A percentile compares a stretch with the other conserved stretches of the same genome.
phyloP scores from a whole-genome alignment of 2,797 vertebrate species.

The Artibeus jamaicensis region DNA sequence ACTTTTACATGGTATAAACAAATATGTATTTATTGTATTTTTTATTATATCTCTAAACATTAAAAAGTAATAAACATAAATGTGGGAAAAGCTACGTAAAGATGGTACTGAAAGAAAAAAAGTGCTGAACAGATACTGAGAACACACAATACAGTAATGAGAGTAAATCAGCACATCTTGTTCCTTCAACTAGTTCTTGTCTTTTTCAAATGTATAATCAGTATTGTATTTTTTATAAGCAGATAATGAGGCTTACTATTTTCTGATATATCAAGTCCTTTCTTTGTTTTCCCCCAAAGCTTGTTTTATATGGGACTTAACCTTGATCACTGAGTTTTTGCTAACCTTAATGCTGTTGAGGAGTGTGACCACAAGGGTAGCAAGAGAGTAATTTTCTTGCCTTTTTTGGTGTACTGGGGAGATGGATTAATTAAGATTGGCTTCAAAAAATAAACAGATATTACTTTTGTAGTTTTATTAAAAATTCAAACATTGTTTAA shows the following conservation, averaged over 20 bases:
- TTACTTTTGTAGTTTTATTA: neutral
- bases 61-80: constrained; percentile 1
- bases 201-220: neutral
- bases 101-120: neutral
- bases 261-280: neutral
- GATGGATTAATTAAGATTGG: neutral
- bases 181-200: neutral
- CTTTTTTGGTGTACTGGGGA: neutral
- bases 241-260: neutral
- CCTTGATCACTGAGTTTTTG: neutral
- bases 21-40: neutral
- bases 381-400: neutral
- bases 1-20: constrained; percentile 22
- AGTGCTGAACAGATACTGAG: neutral
- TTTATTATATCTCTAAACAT: constrained; percentile 16
- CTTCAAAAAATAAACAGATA: constrained; percentile 10
- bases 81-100: neutral
- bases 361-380: neutral
- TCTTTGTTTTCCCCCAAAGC: neutral
- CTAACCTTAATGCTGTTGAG: neutral
- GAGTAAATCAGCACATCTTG: neutral
- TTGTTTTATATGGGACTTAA: neutral
- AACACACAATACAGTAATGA: neutral
- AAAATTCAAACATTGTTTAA: neutral
- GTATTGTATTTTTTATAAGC: neutral